These are phyloP conservation scores for Chlamydotis undulata DNA, from an alignment of 2,113 vertebrate genomes.

Conservation along the genomic window DNA sequence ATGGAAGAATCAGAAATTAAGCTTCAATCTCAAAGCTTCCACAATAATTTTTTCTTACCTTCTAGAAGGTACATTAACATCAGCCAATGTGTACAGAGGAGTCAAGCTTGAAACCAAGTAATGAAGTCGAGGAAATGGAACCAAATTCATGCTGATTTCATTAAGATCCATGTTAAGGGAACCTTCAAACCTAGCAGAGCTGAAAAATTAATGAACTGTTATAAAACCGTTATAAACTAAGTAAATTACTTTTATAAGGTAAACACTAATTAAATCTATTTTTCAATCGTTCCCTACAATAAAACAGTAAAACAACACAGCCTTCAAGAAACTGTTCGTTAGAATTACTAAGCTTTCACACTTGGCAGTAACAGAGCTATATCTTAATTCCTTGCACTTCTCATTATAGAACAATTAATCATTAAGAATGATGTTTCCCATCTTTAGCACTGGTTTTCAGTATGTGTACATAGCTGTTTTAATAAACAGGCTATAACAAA, in stretches of 20 bases:
- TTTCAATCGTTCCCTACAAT: not conserved
- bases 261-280: not conserved
- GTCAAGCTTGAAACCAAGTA: constrained; percentile 95
- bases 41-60: constrained; percentile 74
- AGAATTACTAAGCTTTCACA: not conserved
- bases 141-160: constrained; percentile 97
- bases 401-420: not conserved
- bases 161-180: constrained; percentile 98
- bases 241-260: not conserved
- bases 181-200: constrained; percentile 94
- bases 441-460: not conserved
- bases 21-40: not conserved
- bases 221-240: not conserved
- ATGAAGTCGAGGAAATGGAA: constrained; percentile 94
- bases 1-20: not conserved
- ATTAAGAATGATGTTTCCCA: not conserved
- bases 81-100: constrained; percentile 89
- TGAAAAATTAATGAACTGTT: constrained; percentile 61
- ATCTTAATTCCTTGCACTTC: not conserved
- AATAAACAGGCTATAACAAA: not conserved
- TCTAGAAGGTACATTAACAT: constrained; percentile 86
- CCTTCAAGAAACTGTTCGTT: not conserved
- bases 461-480: not conserved
- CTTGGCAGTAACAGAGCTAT: not conserved
- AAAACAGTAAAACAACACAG: not conserved